These are phyloP conservation scores for Pantelozetes paolii DNA, from an alignment of 2,888 invertebrate genomes.

Conservation along the genomic window DNA sequence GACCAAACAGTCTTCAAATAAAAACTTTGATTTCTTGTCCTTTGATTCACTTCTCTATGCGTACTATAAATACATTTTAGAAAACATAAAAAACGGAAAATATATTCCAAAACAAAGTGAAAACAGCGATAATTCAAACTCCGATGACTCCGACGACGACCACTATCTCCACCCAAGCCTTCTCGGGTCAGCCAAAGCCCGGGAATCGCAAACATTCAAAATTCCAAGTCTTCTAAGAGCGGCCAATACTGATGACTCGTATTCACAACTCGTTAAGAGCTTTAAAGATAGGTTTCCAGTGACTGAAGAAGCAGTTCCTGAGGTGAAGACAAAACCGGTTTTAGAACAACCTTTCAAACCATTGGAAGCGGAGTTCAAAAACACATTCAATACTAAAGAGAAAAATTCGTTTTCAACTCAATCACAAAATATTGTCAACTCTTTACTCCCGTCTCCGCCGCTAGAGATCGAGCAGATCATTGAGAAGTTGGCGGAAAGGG, in stretches of 20 bases:
- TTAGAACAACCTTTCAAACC: neutral
- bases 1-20: conserved; percentile 89
- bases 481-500: conserved; percentile 94
- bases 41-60: conserved; percentile 76
- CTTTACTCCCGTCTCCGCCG: conserved; percentile 62
- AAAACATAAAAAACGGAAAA: conserved; percentile 53
- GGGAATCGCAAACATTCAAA: conserved; percentile 24
- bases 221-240: conserved; percentile 41
- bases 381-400: neutral
- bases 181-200: conserved; percentile 46
- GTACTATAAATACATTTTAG: conserved; percentile 71
- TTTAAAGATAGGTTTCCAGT: conserved; percentile 63
- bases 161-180: conserved; percentile 78
- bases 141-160: conserved; percentile 50
- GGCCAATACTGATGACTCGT: conserved; percentile 65
- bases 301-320: conserved; percentile 47
- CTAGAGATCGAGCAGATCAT: conserved; percentile 79
- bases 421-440: no score
- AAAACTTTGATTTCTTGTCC: conserved; percentile 87
- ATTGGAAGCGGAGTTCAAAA: neutral
- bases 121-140: conserved; percentile 50
- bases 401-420: neutral
- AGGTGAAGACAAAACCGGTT: neutral
- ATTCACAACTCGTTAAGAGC: conserved; percentile 78
- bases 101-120: conserved; percentile 50